Evolutionary conservation across 2,888 invertebrate species (phyloP).

Genomic region (Leptarthrus brevirostris): DNA sequence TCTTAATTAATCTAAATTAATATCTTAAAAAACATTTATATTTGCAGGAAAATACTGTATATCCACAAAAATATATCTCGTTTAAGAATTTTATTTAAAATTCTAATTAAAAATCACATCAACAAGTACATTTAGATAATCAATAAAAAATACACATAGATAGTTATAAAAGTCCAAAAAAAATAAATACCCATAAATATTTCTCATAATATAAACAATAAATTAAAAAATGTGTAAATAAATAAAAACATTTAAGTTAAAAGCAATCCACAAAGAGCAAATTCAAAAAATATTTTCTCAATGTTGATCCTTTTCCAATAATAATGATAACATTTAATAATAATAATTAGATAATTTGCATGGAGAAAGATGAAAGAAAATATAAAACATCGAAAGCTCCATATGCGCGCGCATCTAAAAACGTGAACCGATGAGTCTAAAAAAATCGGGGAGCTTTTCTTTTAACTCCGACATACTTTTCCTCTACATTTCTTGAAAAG

Average conservation of each 20-base stretch:
- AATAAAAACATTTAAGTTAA: conserved; percentile 44
- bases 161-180: conserved; percentile 48
- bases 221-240: conserved; percentile 34
- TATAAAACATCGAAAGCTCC: conserved; percentile 50
- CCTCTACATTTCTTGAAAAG: not conserved
- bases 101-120: conserved; percentile 52
- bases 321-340: conserved; percentile 22
- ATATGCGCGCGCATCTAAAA: conserved; percentile 42
- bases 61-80: conserved; percentile 33
- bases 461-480: not conserved
- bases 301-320: conserved; percentile 35
- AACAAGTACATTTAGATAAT: conserved; percentile 51
- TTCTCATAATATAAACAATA: conserved; percentile 7
- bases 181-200: conserved; percentile 45
- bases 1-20: too few species aligned
- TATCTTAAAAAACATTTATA: too few species aligned
- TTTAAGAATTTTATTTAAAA: conserved; percentile 20
- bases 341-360: conserved; percentile 28
- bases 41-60: conserved; percentile 29
- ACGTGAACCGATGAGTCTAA: conserved; percentile 27
- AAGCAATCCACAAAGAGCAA: conserved; percentile 52
- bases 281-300: conserved; percentile 42
- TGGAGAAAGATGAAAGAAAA: conserved; percentile 42
- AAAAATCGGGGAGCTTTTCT: conserved; percentile 21
- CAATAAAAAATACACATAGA: conserved; percentile 53